phyloP scores from a whole-genome alignment of 2,888 invertebrate species.

The Eupeodes luniger region DNA sequence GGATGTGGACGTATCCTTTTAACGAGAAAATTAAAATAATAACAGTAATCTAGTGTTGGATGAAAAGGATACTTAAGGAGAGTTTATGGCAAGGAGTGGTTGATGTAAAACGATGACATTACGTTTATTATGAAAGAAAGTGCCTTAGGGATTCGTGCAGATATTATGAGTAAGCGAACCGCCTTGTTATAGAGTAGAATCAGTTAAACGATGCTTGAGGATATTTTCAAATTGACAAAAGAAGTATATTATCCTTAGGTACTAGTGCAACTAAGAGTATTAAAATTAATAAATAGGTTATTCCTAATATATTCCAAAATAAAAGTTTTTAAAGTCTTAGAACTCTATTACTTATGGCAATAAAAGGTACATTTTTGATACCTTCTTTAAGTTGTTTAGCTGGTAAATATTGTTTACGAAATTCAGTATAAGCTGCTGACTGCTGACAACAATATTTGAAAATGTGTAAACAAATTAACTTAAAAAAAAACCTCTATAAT shows the following conservation, averaged over 20 bases:
- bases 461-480: too few species aligned
- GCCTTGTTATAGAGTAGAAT: neutral
- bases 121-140: conserved; percentile 15
- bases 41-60: conserved; percentile 57
- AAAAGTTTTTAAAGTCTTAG: too few species aligned
- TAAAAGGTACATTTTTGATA: too few species aligned
- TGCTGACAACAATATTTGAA: too few species aligned
- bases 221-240: neutral
- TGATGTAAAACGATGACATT: conserved; percentile 52
- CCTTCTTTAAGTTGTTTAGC: too few species aligned
- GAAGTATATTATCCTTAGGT: too few species aligned
- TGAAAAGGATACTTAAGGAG: conserved; percentile 39
- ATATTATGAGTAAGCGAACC: neutral
- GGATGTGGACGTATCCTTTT: conserved; percentile 67
- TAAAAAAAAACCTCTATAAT: too few species aligned
- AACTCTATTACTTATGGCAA: too few species aligned
- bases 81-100: conserved; percentile 38
- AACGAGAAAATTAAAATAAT: conserved; percentile 74
- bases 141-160: neutral
- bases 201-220: neutral
- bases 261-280: neutral
- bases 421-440: too few species aligned
- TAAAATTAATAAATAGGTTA: too few species aligned
- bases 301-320: too few species aligned
- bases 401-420: too few species aligned